Conservation (phyloP, 2,113 vertebrate genomes). For the Noturus placidus region DNA sequence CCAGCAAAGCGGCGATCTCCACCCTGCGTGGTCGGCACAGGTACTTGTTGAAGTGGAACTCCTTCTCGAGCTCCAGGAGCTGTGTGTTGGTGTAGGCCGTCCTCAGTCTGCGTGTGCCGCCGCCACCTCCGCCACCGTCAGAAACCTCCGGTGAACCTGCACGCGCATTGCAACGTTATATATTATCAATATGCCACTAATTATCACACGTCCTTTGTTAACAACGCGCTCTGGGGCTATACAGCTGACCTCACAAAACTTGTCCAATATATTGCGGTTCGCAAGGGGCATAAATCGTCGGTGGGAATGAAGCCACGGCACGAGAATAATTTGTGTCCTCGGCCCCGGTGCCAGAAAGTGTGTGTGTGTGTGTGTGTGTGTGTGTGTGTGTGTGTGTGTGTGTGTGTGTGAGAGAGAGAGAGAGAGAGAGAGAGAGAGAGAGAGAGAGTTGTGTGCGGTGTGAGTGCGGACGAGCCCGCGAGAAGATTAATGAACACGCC, state of each 20-base stretch:
- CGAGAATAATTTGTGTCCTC: conserved; percentile 68
- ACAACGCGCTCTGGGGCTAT: conserved; percentile 33
- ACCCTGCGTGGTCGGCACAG: conserved; percentile 93
- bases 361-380: conserved; percentile 72
- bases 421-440: too few species aligned
- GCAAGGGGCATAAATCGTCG: conserved; percentile 61
- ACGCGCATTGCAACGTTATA: conserved; percentile 62
- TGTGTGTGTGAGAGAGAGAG: conserved; percentile 51
- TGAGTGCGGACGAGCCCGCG: conserved; percentile 78
- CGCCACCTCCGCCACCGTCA: conserved; percentile 73
- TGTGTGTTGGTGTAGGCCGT: conserved; percentile 98
- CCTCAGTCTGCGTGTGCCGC: conserved; percentile 86
- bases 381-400: conserved; percentile 67
- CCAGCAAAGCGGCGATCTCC: conserved; percentile 92
- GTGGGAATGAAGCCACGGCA: conserved; percentile 63
- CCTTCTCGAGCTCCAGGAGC: conserved; percentile 97
- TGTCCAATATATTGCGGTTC: conserved; percentile 54
- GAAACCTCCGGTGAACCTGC: conserved; percentile 87
- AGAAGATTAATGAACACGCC: conserved; percentile 94
- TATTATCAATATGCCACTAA: conserved; percentile 52
- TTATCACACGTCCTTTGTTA: conserved; percentile 48
- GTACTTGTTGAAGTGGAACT: conserved; percentile 99
- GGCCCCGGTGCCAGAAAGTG: conserved; percentile 60
- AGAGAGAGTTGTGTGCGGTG: conserved; percentile 70
- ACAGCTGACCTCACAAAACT: conserved; percentile 51